Conservation (phyloP, 2,888 invertebrate genomes). For the Oeneis ivallda region DNA sequence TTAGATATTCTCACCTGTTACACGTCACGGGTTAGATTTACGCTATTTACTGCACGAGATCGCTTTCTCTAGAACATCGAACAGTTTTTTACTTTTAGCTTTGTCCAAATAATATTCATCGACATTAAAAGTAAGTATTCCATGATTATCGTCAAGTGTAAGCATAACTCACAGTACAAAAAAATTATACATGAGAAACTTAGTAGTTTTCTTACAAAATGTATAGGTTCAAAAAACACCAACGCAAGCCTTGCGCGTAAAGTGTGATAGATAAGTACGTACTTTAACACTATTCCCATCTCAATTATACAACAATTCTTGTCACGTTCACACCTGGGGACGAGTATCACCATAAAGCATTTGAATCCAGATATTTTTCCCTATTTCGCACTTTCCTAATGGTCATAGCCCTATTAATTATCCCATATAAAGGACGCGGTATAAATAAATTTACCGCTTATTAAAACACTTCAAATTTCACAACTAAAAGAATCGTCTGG, state of each 20-base stretch:
- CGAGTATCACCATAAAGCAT: conserved; percentile 16
- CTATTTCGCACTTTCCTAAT: conserved; percentile 29
- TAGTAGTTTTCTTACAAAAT: background rate
- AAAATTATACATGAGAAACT: background rate
- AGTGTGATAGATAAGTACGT: background rate
- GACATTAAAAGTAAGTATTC: too few species aligned
- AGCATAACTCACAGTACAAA: background rate
- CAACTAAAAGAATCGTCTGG: conserved; percentile 46
- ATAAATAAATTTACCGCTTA: conserved; percentile 67
- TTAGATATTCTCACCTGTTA: conserved; percentile 36
- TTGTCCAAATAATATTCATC: background rate
- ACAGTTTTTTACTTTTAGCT: background rate
- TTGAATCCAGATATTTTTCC: conserved; percentile 27
- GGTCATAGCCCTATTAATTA: conserved; percentile 47
- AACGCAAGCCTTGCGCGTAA: background rate
- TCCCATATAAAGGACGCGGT: conserved; percentile 46
- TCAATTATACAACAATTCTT: conserved; percentile 19
- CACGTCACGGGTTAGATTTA: conserved; percentile 23
- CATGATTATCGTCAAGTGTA: background rate
- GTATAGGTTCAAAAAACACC: background rate
- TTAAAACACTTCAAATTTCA: conserved; percentile 65
- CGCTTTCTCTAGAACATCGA: conserved; percentile 1
- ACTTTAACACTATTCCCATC: conserved; percentile 6
- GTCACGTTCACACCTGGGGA: conserved; percentile 19
- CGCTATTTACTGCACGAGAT: conserved; percentile 31